These are phyloP conservation scores for Erebia aethiops DNA, from an alignment of 2,888 invertebrate genomes.

Conservation along the genomic window DNA sequence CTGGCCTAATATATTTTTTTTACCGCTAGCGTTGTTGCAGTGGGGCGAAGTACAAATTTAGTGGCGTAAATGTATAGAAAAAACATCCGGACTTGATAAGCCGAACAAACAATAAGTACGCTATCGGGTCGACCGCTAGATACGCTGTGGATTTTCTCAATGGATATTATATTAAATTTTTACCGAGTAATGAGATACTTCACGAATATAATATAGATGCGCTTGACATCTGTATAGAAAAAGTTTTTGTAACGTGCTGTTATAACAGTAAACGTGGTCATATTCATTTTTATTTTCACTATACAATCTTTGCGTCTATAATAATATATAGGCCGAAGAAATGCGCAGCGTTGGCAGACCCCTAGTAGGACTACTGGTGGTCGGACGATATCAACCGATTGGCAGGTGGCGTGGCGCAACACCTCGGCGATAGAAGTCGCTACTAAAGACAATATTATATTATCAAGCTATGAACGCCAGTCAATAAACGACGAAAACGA, in stretches of 20 bases:
- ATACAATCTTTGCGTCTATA: neutral
- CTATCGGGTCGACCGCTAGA: slow-evolving; percentile 80
- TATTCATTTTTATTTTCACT: neutral
- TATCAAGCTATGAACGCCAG: too few species aligned
- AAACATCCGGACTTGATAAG: slow-evolving; percentile 83
- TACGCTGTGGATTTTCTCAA: slow-evolving; percentile 70
- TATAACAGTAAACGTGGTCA: slow-evolving; percentile 4
- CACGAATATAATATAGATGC: slow-evolving; percentile 19
- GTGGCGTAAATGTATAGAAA: slow-evolving; percentile 80
- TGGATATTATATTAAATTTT: slow-evolving; percentile 60
- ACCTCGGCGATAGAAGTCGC: too few species aligned
- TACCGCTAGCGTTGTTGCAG: slow-evolving; percentile 69
- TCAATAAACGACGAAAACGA: too few species aligned
- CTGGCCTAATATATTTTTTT: slow-evolving; percentile 71
- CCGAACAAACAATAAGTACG: slow-evolving; percentile 78
- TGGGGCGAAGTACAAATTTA: slow-evolving; percentile 71
- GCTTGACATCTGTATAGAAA: slow-evolving; percentile 16
- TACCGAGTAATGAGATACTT: slow-evolving; percentile 49
- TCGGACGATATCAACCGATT: too few species aligned
- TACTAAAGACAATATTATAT: too few species aligned
- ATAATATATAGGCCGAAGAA: neutral
- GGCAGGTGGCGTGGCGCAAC: too few species aligned
- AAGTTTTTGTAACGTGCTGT: slow-evolving; percentile 6
- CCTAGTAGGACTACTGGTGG: too few species aligned
- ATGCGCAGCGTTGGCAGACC: too few species aligned